Evolutionary conservation across 1,140 invertebrate genomes (phyloP).

Genomic region (Anastatus disparis): DNA sequence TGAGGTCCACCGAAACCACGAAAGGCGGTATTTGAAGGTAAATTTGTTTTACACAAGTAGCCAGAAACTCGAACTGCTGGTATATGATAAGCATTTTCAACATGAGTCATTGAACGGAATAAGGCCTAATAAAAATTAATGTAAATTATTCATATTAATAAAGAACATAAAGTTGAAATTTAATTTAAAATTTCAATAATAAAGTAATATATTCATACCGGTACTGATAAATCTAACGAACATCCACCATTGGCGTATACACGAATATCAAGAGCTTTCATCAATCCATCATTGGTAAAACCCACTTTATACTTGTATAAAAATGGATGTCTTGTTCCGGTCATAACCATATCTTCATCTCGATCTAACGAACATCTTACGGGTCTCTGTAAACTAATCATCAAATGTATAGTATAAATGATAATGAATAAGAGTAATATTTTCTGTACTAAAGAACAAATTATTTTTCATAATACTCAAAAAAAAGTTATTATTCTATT

Average conservation of each 20-base stretch:
- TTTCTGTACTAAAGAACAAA: too few relatives aligned
- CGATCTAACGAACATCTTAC: constrained; percentile 89
- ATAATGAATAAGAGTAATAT: too few relatives aligned
- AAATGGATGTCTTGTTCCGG: constrained; percentile 89
- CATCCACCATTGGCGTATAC: constrained; percentile 87
- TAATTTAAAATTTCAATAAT: too few relatives aligned
- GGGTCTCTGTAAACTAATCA: constrained; percentile 79
- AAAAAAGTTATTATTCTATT: too few relatives aligned
- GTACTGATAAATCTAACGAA: constrained; percentile 79
- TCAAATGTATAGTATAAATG: too few relatives aligned
- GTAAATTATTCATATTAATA: constrained; percentile 12
- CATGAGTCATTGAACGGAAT: constrained; percentile 78
- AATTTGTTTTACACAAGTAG: constrained; percentile 82
- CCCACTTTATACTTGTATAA: constrained; percentile 86
- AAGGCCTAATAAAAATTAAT: constrained; percentile 77
- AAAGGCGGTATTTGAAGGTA: constrained; percentile 90
- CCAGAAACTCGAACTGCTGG: constrained; percentile 76
- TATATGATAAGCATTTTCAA: constrained; percentile 82
- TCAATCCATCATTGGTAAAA: constrained; percentile 77
- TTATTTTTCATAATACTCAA: too few relatives aligned
- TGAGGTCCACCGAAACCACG: constrained; percentile 90
- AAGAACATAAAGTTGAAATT: too few relatives aligned
- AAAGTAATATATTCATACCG: constrained; percentile 69
- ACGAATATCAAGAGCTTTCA: constrained; percentile 76
- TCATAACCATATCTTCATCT: constrained; percentile 92